Evolutionary conservation across 2,888 invertebrate species (phyloP), one percentile per base, ranked within the genome.

Genomic region (Anorthoa munda): DNA sequence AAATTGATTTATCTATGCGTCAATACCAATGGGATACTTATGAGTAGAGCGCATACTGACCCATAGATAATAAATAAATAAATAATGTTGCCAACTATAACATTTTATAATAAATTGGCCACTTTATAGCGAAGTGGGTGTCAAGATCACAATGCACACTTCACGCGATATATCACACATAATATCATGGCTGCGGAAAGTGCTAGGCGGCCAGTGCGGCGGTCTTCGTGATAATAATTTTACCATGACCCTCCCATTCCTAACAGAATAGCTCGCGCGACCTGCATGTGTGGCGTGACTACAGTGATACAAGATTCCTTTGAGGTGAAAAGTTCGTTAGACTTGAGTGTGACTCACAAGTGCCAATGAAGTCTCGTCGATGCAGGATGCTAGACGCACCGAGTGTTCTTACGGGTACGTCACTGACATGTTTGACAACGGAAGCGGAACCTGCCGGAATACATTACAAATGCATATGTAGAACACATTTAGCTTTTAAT

Each of bases 101-200:
- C 90, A 92, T 91, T 92, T 92, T 89, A 88, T 86, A 89, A 85
- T 88, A 90, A 92, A 92, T 90, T 90, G 89, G 86, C 88, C 88
- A 89, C 89, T 90, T 91, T 89, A 90, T 89, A 77, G 83, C 82
- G 79, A 63, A 82, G 87, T 90, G 85, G 87, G 87, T 88, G 90
- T 86, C 87, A 86, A 88, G 91, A 90, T 90, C 91, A 93, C 91
- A 93, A 92, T 92, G 88, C 89, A 88, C 83, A 89, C 88, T 89
- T 78, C 84, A 79, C 82, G 88, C 90, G 82, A 93, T 94, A 92
- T 93, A 93, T 94, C 92, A 93, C 86, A 87, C 83, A 89, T 88
- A 91, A 90, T 92, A 92, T 93, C 89, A 88, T 87, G 85, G 85
- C 79, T 85, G 89, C 79, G 83, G 88, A 83, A 87, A 85, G 56